Conservation (phyloP, 2,113 vertebrate genomes). For the Pelobates fuscus region DNA sequence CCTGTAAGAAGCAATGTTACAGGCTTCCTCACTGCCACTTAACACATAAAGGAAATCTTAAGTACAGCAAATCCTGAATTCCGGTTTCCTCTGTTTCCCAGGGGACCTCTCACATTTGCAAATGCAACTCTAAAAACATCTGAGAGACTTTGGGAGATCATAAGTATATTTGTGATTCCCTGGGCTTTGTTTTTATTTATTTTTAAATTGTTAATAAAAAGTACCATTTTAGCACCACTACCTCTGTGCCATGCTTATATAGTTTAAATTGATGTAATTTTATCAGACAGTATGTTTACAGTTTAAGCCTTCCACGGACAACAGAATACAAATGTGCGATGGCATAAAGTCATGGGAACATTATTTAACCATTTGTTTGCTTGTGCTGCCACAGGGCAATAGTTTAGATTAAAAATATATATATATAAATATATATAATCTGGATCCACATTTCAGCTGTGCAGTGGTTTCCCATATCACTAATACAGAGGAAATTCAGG, state of each 20-base stretch:
- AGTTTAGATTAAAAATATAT: too few relatives aligned
- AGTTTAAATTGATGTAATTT: not conserved
- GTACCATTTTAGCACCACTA: conserved; percentile 16
- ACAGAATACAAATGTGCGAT: too few relatives aligned
- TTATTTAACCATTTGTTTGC: too few relatives aligned
- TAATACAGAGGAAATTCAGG: too few relatives aligned
- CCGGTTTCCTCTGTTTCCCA: conserved; percentile 16
- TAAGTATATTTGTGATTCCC: not conserved
- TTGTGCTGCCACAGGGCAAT: too few relatives aligned
- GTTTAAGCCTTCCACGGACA: too few relatives aligned
- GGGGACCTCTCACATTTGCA: conserved; percentile 14
- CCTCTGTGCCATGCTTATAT: not conserved
- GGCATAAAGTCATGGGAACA: too few relatives aligned
- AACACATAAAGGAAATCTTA: conserved; percentile 31
- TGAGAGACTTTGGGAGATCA: conserved; percentile 24
- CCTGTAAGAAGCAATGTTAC: conserved; percentile 23
- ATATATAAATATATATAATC: too few relatives aligned
- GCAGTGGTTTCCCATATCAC: too few relatives aligned
- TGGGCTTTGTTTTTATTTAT: not conserved
- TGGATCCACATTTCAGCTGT: too few relatives aligned
- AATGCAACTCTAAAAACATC: conserved; percentile 25
- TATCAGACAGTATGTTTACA: too few relatives aligned
- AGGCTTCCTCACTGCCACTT: conserved; percentile 48
- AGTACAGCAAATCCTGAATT: conserved; percentile 14
- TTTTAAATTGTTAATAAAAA: conserved; percentile 44